These are phyloP conservation scores for Macrobrachium nipponense DNA, from an alignment of 1,140 invertebrate species.

Conservation along the genomic window DNA sequence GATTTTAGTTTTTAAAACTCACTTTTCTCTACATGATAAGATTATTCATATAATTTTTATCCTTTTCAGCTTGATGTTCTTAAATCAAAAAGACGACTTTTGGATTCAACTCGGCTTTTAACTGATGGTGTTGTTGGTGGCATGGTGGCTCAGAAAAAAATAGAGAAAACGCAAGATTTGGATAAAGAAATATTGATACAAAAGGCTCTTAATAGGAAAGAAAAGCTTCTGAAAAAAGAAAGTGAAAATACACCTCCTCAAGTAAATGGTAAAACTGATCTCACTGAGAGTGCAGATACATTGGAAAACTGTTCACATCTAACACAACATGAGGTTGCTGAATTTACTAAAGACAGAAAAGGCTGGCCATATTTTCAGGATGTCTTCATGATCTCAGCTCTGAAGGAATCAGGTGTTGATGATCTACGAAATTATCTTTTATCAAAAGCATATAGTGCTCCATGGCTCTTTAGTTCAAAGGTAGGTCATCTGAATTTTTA, in stretches of 20 bases:
- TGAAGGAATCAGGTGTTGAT: constrained; percentile 81
- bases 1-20: too few species aligned
- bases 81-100: constrained; percentile 79
- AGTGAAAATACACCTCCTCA: neutral
- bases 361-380: constrained; percentile 83
- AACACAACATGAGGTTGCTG: constrained; percentile 54
- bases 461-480: constrained; percentile 54
- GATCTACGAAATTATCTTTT: constrained; percentile 76
- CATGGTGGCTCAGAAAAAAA: constrained; percentile 15
- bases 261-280: neutral
- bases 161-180: neutral
- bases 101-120: constrained; percentile 78
- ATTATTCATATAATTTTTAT: constrained; percentile 31
- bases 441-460: constrained; percentile 25
- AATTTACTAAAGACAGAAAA: constrained; percentile 65
- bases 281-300: neutral
- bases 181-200: constrained; percentile 23
- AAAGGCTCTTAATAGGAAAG: neutral
- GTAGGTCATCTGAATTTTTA: neutral
- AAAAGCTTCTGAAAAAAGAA: neutral
- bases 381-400: constrained; percentile 90
- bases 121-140: constrained; percentile 74
- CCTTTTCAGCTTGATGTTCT: constrained; percentile 80
- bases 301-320: constrained; percentile 43
- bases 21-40: neutral